A percentile compares a stretch with the other conserved stretches of the same genome.
phyloP scores from a whole-genome alignment of 1,140 invertebrate species.

The Lepidurus couesii region DNA sequence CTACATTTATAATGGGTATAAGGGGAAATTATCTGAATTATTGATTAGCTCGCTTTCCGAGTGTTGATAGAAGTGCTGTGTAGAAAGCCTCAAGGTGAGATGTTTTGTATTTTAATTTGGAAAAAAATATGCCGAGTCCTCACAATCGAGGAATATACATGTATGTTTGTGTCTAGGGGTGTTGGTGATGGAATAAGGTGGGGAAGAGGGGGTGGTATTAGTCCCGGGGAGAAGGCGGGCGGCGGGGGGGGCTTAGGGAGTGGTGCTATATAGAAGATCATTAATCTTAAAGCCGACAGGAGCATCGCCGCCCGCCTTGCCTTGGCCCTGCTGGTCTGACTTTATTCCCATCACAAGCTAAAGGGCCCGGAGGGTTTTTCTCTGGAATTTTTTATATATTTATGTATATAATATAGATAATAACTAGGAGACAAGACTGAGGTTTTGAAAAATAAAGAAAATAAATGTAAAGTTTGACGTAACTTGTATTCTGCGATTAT shows the following conservation, averaged over 20 bases:
- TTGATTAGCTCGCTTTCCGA: neutral
- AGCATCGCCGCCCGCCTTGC: constrained; percentile 12
- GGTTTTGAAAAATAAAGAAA: no score
- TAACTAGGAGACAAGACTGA: neutral
- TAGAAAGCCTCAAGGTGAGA: neutral
- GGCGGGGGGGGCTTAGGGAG: constrained; percentile 36
- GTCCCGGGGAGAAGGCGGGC: constrained; percentile 11
- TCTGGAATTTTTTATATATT: neutral
- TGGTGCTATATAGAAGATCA: constrained; percentile 41
- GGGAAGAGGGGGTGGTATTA: constrained; percentile 29
- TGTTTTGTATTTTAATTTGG: neutral
- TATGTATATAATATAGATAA: neutral
- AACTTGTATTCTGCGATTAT: no score
- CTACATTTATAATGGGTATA: neutral
- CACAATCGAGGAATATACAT: constrained; percentile 13
- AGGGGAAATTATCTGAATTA: neutral
- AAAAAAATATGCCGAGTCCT: neutral
- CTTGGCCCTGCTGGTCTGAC: constrained; percentile 13
- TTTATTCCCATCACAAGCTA: constrained; percentile 8
- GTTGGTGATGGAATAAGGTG: constrained; percentile 39
- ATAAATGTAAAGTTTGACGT: no score
- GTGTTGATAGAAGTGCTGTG: neutral
- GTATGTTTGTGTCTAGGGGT: constrained; percentile 43
- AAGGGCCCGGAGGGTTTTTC: neutral
- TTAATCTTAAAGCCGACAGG: constrained; percentile 17